Evolutionary conservation across 1,140 invertebrate genomes (phyloP).

Genomic region (Caligus rogercresseyi): DNA sequence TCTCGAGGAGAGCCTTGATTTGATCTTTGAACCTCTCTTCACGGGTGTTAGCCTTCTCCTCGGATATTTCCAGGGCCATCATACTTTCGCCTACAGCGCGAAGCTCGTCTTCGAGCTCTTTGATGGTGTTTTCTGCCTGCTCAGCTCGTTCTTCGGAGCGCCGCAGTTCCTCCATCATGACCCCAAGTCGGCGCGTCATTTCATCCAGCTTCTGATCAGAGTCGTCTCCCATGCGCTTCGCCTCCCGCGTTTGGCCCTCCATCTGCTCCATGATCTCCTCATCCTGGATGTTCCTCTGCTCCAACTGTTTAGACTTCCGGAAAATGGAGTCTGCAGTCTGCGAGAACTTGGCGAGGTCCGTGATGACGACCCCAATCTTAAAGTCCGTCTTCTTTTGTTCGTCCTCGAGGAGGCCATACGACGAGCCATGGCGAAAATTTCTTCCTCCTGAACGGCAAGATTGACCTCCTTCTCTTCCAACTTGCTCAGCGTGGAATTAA

Average conservation of each 20-base stretch:
- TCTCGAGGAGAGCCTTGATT: neutral
- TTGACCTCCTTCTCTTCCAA: constrained; percentile 6
- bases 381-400: constrained; percentile 1
- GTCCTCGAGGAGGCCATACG: neutral
- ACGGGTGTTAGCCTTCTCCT: constrained; percentile 4
- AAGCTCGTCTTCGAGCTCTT: constrained; percentile 10
- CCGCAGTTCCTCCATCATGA: constrained; percentile 16
- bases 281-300: neutral
- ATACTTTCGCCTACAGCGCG: constrained; percentile 14
- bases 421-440: neutral
- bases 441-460: neutral
- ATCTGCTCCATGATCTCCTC: constrained; percentile 8
- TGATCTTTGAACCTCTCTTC: constrained; percentile 9
- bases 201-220: constrained; percentile 15
- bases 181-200: constrained; percentile 6
- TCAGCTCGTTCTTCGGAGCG: constrained; percentile 6
- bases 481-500: neutral
- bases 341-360: neutral
- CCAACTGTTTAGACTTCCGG: neutral
- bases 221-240: constrained; percentile 3
- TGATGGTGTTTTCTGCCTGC: constrained; percentile 3
- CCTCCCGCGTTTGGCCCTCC: neutral
- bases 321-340: neutral
- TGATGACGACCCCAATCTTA: neutral
- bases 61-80: constrained; percentile 1